Conservation (phyloP, 2,113 vertebrate genomes). For the Lagopus leucura region DNA sequence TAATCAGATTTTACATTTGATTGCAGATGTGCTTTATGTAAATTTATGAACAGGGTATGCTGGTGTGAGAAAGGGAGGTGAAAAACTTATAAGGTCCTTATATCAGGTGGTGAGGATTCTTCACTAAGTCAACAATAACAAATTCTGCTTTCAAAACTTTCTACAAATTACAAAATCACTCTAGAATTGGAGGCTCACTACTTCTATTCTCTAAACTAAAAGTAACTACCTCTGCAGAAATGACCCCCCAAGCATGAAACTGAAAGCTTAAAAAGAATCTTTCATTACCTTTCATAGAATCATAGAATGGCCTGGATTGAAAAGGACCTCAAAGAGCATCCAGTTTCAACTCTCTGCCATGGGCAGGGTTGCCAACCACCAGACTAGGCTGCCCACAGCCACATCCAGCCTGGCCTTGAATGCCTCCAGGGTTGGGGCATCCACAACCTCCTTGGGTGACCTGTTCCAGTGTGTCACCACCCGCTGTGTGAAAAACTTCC, state of each 20-base stretch:
- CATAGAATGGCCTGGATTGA: too few relatives aligned
- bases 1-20: neutral
- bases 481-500: too few relatives aligned
- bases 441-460: too few relatives aligned
- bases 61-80: neutral
- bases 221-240: neutral
- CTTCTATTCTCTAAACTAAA: neutral
- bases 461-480: too few relatives aligned
- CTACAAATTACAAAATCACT: neutral
- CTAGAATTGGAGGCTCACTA: neutral
- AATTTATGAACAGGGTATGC: neutral
- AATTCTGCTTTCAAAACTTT: conserved; percentile 7
- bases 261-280: neutral
- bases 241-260: neutral
- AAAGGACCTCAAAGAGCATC: too few relatives aligned
- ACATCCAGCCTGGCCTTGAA: too few relatives aligned
- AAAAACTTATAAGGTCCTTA: neutral
- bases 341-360: too few relatives aligned
- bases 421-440: too few relatives aligned
- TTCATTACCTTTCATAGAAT: neutral
- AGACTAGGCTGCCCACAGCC: too few relatives aligned
- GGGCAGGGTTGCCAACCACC: too few relatives aligned
- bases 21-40: neutral
- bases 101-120: neutral
- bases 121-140: neutral